phyloP scores from a whole-genome alignment of 2,113 vertebrate species.

The Lepus timidus region DNA sequence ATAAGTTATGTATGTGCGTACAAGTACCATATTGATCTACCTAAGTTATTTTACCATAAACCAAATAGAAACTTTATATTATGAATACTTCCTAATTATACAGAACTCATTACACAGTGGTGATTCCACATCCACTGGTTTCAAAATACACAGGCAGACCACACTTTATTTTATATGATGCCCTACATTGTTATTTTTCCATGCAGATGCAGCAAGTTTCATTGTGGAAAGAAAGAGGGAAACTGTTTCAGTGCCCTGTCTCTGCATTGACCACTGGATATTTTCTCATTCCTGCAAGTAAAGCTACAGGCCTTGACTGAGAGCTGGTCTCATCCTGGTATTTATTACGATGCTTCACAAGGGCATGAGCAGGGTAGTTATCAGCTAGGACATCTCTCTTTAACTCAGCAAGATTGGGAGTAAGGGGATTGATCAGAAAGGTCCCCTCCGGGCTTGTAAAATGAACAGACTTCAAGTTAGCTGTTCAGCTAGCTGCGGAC shows the following conservation, averaged over 20 bases:
- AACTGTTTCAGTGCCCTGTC: neutral
- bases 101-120: slow-evolving; percentile 22
- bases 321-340: neutral
- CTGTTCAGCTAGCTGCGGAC: neutral
- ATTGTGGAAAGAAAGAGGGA: neutral
- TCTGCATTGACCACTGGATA: neutral
- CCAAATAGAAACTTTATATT: slow-evolving; percentile 17
- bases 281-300: neutral
- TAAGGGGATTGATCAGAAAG: neutral
- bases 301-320: neutral
- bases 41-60: slow-evolving; percentile 36
- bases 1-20: neutral
- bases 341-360: neutral
- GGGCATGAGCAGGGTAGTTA: neutral
- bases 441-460: neutral
- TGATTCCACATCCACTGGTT: neutral
- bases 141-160: neutral
- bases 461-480: neutral
- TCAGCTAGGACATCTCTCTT: neutral
- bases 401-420: neutral
- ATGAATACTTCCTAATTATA: slow-evolving; percentile 45
- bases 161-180: too few species aligned
- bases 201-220: neutral
- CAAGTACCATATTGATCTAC: neutral
- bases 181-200: too few species aligned